Conservation (phyloP, 2,888 invertebrate species). For the Chrysotoxum bicinctum region DNA sequence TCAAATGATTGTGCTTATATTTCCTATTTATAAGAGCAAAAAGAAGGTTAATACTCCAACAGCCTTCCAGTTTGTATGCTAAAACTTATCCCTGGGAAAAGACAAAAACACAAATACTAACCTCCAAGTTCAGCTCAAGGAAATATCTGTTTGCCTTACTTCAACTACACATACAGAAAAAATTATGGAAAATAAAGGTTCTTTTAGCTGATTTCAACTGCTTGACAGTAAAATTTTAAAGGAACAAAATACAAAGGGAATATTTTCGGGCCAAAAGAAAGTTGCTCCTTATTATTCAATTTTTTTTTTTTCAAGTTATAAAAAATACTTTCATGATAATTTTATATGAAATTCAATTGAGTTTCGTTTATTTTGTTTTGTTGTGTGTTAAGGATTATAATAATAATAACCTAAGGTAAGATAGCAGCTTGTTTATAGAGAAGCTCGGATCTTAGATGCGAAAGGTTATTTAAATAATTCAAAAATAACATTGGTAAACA, state of each 20-base stretch:
- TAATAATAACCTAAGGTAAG: constrained; percentile 30
- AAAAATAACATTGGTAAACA: too few relatives aligned
- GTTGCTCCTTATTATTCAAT: neutral
- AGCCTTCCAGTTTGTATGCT: neutral
- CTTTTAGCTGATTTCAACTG: constrained; percentile 7
- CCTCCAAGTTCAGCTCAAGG: neutral
- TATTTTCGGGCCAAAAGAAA: neutral
- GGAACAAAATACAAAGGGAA: neutral
- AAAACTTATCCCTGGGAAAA: neutral
- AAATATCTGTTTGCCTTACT: neutral
- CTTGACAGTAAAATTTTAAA: neutral
- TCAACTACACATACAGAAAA: neutral
- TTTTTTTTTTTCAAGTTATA: neutral
- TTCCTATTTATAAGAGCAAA: constrained; percentile 3
- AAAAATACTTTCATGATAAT: constrained; percentile 1
- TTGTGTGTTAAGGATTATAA: neutral
- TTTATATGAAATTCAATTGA: neutral
- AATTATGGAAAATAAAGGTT: constrained; percentile 19
- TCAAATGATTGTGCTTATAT: constrained; percentile 9
- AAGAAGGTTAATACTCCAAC: neutral
- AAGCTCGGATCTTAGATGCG: neutral
- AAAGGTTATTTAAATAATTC: constrained; percentile 5
- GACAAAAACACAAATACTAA: neutral
- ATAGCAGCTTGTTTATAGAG: neutral
- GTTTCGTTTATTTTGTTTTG: neutral